Evolutionary conservation across 1,140 invertebrate species (phyloP).

Genomic region (Adelges cooleyi): DNA sequence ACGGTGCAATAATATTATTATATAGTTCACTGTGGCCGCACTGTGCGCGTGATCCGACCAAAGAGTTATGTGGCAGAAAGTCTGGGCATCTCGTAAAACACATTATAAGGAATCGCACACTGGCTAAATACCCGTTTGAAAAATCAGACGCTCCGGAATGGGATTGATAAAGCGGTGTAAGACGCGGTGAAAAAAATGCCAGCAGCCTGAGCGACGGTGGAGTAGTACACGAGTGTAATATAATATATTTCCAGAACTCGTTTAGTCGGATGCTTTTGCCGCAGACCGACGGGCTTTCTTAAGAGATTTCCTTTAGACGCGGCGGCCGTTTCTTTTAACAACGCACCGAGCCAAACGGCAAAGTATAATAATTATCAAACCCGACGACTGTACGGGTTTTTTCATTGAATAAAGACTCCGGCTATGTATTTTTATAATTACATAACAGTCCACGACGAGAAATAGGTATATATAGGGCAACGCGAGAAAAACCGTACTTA

Average conservation of each 20-base stretch:
- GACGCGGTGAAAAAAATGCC: background rate
- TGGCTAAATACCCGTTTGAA: background rate
- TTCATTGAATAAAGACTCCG: background rate
- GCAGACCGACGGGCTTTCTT: background rate
- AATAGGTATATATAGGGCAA: no score
- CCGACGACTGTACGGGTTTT: background rate
- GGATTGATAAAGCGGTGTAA: background rate
- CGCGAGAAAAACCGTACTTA: no score
- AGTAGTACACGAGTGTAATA: background rate
- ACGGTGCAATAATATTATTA: no score
- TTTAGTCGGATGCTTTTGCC: background rate
- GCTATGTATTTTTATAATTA: background rate
- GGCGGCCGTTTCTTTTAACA: conserved; percentile 1
- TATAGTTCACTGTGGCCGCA: no score
- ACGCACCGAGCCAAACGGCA: background rate
- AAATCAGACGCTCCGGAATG: background rate
- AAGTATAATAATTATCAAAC: conserved; percentile 14
- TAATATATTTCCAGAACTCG: conserved; percentile 2
- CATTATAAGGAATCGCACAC: background rate
- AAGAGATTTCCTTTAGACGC: background rate
- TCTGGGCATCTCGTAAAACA: no score
- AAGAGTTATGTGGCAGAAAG: no score
- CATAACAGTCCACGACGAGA: background rate
- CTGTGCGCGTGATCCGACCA: no score
- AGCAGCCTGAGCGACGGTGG: background rate